phyloP scores from a whole-genome alignment of 2,888 invertebrate species.

The Drosophila pseudotakahashii region DNA sequence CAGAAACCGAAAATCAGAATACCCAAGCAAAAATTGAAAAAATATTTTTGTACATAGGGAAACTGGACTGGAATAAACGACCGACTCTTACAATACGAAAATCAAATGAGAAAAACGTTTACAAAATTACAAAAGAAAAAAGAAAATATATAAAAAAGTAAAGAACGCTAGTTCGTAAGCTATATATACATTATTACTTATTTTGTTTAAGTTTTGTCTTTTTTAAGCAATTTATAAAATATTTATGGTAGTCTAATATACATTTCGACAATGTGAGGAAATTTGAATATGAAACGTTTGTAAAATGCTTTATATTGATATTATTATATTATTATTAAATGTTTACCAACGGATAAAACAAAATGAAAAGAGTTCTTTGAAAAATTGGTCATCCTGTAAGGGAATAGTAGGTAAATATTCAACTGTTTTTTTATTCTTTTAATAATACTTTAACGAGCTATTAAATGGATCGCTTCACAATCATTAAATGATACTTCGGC shows the following conservation, averaged over 20 bases:
- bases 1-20: neutral
- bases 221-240: slow-evolving; percentile 46
- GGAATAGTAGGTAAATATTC: neutral
- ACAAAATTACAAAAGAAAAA: slow-evolving; percentile 6
- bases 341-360: slow-evolving; percentile 61
- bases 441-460: slow-evolving; percentile 3
- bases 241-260: slow-evolving; percentile 50
- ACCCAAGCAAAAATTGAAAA: neutral
- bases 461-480: neutral
- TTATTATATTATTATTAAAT: slow-evolving; percentile 74
- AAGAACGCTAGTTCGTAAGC: slow-evolving; percentile 40
- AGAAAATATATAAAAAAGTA: neutral
- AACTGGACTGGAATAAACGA: slow-evolving; percentile 6
- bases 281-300: slow-evolving; percentile 65
- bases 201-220: slow-evolving; percentile 39
- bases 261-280: slow-evolving; percentile 61
- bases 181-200: slow-evolving; percentile 46
- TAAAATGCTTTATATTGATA: slow-evolving; percentile 75
- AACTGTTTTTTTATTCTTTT: neutral
- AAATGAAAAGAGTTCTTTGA: neutral
- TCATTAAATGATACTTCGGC: neutral
- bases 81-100: slow-evolving; percentile 13
- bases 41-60: slow-evolving; percentile 12
- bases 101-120: neutral
- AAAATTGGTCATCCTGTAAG: neutral